Evolutionary conservation across 1,140 invertebrate species (phyloP).

Genomic region (Hyles euphorbiae): DNA sequence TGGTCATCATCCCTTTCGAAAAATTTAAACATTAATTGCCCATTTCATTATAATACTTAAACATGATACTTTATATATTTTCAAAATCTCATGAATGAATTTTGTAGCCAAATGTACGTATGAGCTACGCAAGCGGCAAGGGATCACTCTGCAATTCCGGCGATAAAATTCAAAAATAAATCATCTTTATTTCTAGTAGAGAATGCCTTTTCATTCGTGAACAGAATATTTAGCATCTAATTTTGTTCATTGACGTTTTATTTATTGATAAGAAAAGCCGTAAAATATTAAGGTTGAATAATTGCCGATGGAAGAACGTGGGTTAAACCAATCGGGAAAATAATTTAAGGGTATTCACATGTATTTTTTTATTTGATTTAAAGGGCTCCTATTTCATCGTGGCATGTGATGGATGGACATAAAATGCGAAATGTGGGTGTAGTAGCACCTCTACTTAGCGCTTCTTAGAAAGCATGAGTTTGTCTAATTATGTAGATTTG

Average conservation of each 20-base stretch:
- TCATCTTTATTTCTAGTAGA: slow-evolving; percentile 7
- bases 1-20: too few relatives aligned
- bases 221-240: slow-evolving; percentile 7
- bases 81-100: neutral
- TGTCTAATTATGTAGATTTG: too few relatives aligned
- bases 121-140: neutral
- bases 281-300: too few relatives aligned
- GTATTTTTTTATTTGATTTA: too few relatives aligned
- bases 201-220: neutral
- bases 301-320: too few relatives aligned
- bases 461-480: too few relatives aligned
- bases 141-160: slow-evolving; percentile 2
- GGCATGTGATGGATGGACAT: neutral
- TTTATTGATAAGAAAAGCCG: neutral
- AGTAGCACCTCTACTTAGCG: too few relatives aligned
- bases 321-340: too few relatives aligned
- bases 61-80: too few relatives aligned
- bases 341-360: too few relatives aligned
- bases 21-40: too few relatives aligned
- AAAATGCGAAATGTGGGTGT: neutral
- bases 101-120: neutral
- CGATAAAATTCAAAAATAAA: slow-evolving; percentile 9
- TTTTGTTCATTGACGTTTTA: slow-evolving; percentile 2
- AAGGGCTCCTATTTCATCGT: neutral
- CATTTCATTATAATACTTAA: too few relatives aligned